Conservation (phyloP, 2,113 vertebrate species). For the Phrynosoma platyrhinos region DNA sequence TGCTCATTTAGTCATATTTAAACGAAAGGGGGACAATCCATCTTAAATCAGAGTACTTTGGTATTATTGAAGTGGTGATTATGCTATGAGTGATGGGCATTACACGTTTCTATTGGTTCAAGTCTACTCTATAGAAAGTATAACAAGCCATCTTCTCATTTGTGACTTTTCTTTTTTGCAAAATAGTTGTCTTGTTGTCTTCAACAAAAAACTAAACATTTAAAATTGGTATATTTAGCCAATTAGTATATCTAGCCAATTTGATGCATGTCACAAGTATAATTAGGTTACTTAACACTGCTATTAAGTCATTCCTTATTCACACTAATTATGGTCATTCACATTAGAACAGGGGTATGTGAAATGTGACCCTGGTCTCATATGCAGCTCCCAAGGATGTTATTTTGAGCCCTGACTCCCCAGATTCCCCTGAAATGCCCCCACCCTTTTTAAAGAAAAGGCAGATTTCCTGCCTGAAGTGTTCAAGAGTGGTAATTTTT, state of each 20-base stretch:
- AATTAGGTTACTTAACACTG: neutral
- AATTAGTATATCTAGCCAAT: neutral
- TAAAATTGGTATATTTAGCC: neutral
- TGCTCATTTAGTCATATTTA: neutral
- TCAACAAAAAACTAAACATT: neutral
- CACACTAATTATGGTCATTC: neutral
- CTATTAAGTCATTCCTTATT: neutral
- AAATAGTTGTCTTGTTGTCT: neutral
- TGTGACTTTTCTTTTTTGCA: neutral
- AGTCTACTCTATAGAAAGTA: slow-evolving; percentile 6
- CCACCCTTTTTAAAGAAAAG: no score
- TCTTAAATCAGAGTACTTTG: neutral
- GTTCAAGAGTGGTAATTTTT: no score
- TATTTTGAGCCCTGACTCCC: no score
- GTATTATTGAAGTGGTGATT: neutral
- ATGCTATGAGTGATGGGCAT: neutral
- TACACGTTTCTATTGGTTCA: neutral
- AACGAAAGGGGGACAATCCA: neutral
- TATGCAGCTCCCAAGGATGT: no score
- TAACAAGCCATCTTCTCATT: neutral
- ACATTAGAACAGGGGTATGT: no score
- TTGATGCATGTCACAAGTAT: neutral
- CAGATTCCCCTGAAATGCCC: no score
- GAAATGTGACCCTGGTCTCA: no score
- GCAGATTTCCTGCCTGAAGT: no score